Percentiles rank a stretch among this genome's conserved stretches.
These are phyloP conservation scores for Pocota personata DNA, from an alignment of 2,888 invertebrate species.

Conservation along the genomic window DNA sequence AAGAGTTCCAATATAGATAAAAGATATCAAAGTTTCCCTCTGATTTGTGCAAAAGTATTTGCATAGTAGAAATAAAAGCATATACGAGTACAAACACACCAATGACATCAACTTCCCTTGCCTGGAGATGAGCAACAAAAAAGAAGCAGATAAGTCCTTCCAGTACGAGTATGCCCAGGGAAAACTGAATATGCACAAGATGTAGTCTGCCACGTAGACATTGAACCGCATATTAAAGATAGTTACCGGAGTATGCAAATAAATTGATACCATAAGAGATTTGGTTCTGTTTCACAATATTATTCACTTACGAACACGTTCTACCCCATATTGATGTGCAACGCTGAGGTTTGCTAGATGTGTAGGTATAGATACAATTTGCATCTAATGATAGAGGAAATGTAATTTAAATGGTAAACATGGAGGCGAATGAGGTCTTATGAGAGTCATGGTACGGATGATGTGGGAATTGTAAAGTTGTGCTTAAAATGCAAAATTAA, in stretches of 20 bases:
- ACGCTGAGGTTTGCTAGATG: constrained; percentile 37
- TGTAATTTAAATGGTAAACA: constrained; percentile 37
- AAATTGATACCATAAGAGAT: constrained; percentile 61
- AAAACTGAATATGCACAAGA: background rate
- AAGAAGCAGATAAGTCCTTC: background rate
- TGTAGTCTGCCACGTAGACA: background rate
- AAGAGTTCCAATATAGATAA: background rate
- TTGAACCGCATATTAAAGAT: constrained; percentile 61
- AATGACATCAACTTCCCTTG: background rate
- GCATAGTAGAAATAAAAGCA: constrained; percentile 12
- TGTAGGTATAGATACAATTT: constrained; percentile 25
- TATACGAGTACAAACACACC: background rate
- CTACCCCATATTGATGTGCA: constrained; percentile 23
- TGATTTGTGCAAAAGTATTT: constrained; percentile 5
- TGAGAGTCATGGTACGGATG: background rate
- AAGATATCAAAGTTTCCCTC: background rate
- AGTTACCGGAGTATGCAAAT: constrained; percentile 66
- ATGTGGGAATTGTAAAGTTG: background rate
- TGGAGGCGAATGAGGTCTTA: background rate
- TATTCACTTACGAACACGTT: constrained; percentile 59
- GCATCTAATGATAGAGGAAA: constrained; percentile 28
- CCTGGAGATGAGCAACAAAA: background rate
- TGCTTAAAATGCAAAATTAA: too few species aligned
- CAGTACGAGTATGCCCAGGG: background rate
- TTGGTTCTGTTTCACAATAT: constrained; percentile 56